A percentile compares a stretch with the other conserved stretches of the same genome.
Conservation (phyloP, 2,113 vertebrate species). For the Chlamydotis undulata region DNA sequence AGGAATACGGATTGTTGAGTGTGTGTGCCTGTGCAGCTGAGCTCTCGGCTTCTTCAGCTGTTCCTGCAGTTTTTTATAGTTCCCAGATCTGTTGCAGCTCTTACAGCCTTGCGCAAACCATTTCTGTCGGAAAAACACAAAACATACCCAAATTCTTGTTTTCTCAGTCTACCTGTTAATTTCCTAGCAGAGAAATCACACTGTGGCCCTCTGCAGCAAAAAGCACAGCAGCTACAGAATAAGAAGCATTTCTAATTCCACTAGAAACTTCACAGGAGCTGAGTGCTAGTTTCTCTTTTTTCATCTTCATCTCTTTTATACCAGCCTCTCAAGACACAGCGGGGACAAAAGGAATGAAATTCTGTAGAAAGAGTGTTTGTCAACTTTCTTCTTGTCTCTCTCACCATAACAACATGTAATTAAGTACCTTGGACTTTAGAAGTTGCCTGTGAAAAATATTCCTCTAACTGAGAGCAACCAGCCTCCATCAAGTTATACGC, state of each 20-base stretch:
- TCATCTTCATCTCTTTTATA: background rate
- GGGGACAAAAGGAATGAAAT: constrained; percentile 35
- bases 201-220: background rate
- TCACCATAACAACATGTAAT: background rate
- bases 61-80: background rate
- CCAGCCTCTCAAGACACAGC: constrained; percentile 8
- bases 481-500: constrained; percentile 31
- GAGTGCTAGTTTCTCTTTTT: background rate
- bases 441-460: constrained; percentile 44
- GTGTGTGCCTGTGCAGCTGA: background rate
- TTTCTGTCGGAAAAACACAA: background rate
- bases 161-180: background rate
- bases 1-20: background rate
- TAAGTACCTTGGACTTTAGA: constrained; percentile 54
- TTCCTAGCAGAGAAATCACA: background rate
- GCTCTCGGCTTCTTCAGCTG: background rate
- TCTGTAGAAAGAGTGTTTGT: constrained; percentile 27
- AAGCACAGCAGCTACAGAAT: background rate
- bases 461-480: constrained; percentile 36
- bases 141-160: background rate
- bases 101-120: background rate
- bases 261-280: background rate
- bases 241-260: background rate
- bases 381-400: constrained; percentile 42
- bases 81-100: background rate